Conservation (phyloP, 2,888 invertebrate species). For the Phania funesta region DNA sequence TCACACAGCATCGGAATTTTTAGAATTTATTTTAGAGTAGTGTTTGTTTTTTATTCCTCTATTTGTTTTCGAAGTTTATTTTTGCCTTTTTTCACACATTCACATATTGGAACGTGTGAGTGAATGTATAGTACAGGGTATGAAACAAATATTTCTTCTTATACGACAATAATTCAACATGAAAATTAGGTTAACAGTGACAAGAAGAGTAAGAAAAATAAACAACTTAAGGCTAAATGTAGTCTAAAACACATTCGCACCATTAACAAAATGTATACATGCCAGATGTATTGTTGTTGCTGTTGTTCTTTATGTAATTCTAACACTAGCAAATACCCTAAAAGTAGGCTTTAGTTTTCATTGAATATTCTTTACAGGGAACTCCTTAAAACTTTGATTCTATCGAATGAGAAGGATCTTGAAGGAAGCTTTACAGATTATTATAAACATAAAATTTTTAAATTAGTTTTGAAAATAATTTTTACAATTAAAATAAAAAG, state of each 20-base stretch:
- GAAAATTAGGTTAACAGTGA: slow-evolving; percentile 67
- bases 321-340: slow-evolving; percentile 23
- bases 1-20: slow-evolving; percentile 25
- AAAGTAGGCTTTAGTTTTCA: slow-evolving; percentile 34
- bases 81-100: slow-evolving; percentile 27
- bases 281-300: background rate
- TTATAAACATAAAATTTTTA: too few relatives aligned
- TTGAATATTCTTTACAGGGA: background rate
- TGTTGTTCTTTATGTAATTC: background rate
- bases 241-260: slow-evolving; percentile 32
- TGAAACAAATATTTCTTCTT: slow-evolving; percentile 47
- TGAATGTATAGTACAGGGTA: background rate
- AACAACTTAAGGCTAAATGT: slow-evolving; percentile 46
- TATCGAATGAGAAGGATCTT: too few relatives aligned
- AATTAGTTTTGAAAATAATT: too few relatives aligned
- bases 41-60: background rate
- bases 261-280: background rate
- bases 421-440: too few relatives aligned
- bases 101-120: background rate
- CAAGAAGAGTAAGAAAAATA: slow-evolving; percentile 54
- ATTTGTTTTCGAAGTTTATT: background rate
- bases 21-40: slow-evolving; percentile 30
- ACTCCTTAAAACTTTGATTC: background rate
- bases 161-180: slow-evolving; percentile 66
- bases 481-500: too few relatives aligned